These are phyloP conservation scores for Atrina japonica DNA, from an alignment of 2,888 invertebrate genomes.

Conservation along the genomic window DNA sequence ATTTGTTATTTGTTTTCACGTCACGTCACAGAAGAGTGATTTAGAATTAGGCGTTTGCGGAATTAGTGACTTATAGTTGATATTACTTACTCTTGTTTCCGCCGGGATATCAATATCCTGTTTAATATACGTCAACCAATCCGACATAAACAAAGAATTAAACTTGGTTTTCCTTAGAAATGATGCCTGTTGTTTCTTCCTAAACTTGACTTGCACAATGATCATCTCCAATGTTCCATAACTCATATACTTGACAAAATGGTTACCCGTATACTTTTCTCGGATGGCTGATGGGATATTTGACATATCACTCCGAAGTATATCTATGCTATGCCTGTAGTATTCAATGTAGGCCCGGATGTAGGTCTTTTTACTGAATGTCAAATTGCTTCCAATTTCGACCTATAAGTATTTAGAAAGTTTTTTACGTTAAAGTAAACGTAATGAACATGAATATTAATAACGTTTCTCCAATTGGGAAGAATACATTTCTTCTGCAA, in stretches of 20 bases:
- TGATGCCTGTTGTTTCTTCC: not conserved
- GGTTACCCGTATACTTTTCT: slow-evolving; percentile 9
- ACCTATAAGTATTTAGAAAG: slow-evolving; percentile 35
- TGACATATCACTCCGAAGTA: not conserved
- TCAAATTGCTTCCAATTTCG: slow-evolving; percentile 38
- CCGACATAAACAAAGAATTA: slow-evolving; percentile 42
- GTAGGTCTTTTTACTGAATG: slow-evolving; percentile 37
- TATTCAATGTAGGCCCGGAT: slow-evolving; percentile 40
- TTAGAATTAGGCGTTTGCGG: not conserved
- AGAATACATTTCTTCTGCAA: too few species aligned
- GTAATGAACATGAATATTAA: too few species aligned
- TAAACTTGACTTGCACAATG: slow-evolving; percentile 38
- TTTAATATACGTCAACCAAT: slow-evolving; percentile 44
- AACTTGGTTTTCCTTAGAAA: slow-evolving; percentile 6
- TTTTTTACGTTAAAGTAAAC: too few species aligned
- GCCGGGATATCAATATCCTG: slow-evolving; percentile 42
- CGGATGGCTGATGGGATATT: not conserved
- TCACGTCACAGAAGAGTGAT: too few species aligned
- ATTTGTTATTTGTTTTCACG: too few species aligned
- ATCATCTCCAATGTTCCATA: slow-evolving; percentile 38
- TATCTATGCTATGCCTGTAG: slow-evolving; percentile 27
- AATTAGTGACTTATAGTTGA: not conserved
- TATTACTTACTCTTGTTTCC: slow-evolving; percentile 44
- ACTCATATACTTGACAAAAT: slow-evolving; percentile 23
- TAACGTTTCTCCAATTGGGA: too few species aligned